phyloP scores from a whole-genome alignment of 1,140 invertebrate species.

The Drosophila gunungcola region DNA sequence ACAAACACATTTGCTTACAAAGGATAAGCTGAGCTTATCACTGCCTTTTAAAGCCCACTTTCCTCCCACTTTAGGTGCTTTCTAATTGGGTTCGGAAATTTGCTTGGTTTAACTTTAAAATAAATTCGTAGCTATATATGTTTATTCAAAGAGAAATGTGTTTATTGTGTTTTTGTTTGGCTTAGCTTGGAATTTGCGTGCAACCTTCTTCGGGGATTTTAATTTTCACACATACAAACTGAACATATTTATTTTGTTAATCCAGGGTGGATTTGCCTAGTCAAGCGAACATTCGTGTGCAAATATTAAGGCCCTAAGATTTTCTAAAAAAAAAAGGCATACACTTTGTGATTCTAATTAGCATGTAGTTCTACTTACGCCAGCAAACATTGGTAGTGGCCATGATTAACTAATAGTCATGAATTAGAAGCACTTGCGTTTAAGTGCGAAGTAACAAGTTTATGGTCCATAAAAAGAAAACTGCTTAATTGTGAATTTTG shows the following conservation, averaged over 20 bases:
- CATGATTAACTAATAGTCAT: background rate
- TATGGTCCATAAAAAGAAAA: background rate
- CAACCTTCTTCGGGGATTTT: background rate
- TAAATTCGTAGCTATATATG: background rate
- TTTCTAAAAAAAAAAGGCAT: background rate
- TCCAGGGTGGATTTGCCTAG: background rate
- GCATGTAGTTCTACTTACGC: background rate
- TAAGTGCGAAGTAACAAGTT: slow-evolving; percentile 1
- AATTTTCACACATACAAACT: slow-evolving; percentile 4
- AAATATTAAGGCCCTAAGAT: background rate
- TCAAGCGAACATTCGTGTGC: background rate
- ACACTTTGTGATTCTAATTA: background rate
- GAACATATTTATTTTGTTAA: slow-evolving; percentile 8
- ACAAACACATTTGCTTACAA: slow-evolving; percentile 2
- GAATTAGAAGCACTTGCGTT: slow-evolving; percentile 2
- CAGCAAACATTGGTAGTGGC: background rate
- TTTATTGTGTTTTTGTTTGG: background rate
- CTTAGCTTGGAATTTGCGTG: background rate
- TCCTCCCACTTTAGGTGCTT: background rate
- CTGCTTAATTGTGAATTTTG: slow-evolving; percentile 33
- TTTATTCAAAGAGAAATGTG: background rate
- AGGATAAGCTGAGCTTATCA: slow-evolving; percentile 11
- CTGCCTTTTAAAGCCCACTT: background rate
- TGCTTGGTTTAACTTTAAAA: background rate
- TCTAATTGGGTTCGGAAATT: slow-evolving; percentile 15